Evolutionary conservation across 2,113 vertebrate genomes (phyloP).

Genomic region (Lophura nycthemera): DNA sequence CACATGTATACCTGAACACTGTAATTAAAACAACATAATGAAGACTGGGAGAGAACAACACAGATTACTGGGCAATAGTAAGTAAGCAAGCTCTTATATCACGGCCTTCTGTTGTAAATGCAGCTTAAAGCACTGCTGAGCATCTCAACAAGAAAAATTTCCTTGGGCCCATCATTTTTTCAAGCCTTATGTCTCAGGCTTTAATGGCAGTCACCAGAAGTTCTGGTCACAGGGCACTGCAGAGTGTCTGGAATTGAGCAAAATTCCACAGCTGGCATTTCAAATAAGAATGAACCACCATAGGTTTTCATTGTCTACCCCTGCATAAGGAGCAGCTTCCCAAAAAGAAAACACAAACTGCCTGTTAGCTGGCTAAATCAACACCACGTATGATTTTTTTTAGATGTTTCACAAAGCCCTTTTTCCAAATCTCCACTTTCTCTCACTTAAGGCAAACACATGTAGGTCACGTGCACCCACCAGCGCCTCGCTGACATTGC

Average conservation of each 20-base stretch:
- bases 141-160: not conserved
- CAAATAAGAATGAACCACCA: not conserved
- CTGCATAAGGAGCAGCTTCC: not conserved
- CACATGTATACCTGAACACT: not conserved
- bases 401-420: not conserved
- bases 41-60: not conserved
- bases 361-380: not conserved
- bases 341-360: not conserved
- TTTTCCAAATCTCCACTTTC: not conserved
- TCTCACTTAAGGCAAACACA: not conserved
- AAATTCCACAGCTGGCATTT: not conserved
- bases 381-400: accelerated
- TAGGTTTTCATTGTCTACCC: not conserved
- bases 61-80: not conserved
- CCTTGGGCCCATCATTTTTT: not conserved
- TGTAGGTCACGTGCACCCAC: slow-evolving; percentile 66
- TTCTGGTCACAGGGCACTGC: not conserved
- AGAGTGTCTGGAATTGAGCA: not conserved
- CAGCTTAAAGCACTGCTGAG: not conserved
- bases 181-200: not conserved
- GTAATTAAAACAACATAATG: not conserved
- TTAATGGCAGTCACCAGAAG: not conserved
- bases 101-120: not conserved
- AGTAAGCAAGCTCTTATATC: not conserved
- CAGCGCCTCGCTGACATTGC: slow-evolving; percentile 96